Conservation (phyloP, 2,797 vertebrate species). For the Peromyscus melanophrys region DNA sequence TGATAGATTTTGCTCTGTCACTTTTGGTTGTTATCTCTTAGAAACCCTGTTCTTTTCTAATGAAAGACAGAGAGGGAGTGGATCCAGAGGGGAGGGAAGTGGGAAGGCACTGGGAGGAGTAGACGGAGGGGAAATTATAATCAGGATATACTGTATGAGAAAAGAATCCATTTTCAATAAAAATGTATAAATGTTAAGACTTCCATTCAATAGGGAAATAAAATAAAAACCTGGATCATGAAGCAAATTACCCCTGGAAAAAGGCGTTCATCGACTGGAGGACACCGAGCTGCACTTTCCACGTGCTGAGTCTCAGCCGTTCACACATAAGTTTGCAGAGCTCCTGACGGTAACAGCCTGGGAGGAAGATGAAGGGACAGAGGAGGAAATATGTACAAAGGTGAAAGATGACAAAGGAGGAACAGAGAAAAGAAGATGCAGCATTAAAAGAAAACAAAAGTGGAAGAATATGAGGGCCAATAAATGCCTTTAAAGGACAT, state of each 20-base stretch:
- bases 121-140: not conserved
- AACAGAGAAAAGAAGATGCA: not conserved
- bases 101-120: not conserved
- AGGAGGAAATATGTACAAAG: not conserved
- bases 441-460: not conserved
- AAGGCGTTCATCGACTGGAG: slow-evolving; percentile 96
- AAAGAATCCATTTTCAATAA: not conserved
- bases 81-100: not conserved
- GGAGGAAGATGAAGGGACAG: not conserved
- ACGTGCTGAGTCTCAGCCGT: slow-evolving; percentile 96
- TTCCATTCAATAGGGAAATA: not conserved
- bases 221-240: slow-evolving; percentile 57
- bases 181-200: slow-evolving; percentile 23
- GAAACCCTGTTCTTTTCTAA: not conserved
- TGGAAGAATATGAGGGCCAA: not conserved
- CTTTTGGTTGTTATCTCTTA: not conserved
- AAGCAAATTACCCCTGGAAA: slow-evolving; percentile 93
- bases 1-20: not conserved
- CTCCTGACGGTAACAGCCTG: slow-evolving; percentile 94
- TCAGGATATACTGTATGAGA: not conserved
- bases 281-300: slow-evolving; percentile 97
- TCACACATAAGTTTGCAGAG: slow-evolving; percentile 97
- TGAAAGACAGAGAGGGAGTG: not conserved
- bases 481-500: slow-evolving; percentile 46
- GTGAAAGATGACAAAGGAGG: not conserved